Evolutionary conservation across 1,140 invertebrate genomes (phyloP), one percentile per base, ranked within the genome.

Genomic region (Tenebrio molitor): DNA sequence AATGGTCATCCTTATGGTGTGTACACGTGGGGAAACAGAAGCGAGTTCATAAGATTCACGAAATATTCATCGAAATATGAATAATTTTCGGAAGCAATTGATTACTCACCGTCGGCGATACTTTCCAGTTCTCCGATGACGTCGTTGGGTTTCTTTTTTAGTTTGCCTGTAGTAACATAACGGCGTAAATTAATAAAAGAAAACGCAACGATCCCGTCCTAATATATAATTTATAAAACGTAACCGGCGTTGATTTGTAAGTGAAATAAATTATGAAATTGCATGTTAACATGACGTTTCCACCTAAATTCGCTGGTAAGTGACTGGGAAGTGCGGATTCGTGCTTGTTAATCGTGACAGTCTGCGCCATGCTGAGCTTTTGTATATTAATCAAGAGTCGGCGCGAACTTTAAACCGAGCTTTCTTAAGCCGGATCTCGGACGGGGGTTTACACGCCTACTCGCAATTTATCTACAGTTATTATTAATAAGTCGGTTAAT

Each of bases 231-330:
- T 66, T 66, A 66, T 66, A 66, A 66, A 66, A 66, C 64, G 64
- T 66, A 66, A 66, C 64, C 36, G 50, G 71, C 34, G 69, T 73
- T 75, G 73, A 73, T 75, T 71, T 77, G 71, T 74, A 78, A 78
- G 73, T 76, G 75, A 75, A 78, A 78, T 76, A 76, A 76, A 78
- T 78, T 77, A 78, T 78, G 21, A 68, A 36, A 71, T 78, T 71
- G 77, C 77, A 78, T 77, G 75, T 76, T 73, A 68, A 68, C 69
- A 71, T 75, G 73, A 72, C 77, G 64, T 76, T 76, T 72, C 71
- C 50, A 62, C 63, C 63, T 63, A 71, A 74, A 73, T 76, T 69
- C 63, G 69, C 73, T 74, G 64, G 34, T 71, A 76, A 74, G 74
- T 74, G 72, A 77, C 69, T 71, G 34, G 65, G 34, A 77, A 77